Percentiles rank a stretch among this genome's conserved stretches.
Evolutionary conservation across 2,888 invertebrate species (phyloP).

Genomic region (Galerucella calmariensis): DNA sequence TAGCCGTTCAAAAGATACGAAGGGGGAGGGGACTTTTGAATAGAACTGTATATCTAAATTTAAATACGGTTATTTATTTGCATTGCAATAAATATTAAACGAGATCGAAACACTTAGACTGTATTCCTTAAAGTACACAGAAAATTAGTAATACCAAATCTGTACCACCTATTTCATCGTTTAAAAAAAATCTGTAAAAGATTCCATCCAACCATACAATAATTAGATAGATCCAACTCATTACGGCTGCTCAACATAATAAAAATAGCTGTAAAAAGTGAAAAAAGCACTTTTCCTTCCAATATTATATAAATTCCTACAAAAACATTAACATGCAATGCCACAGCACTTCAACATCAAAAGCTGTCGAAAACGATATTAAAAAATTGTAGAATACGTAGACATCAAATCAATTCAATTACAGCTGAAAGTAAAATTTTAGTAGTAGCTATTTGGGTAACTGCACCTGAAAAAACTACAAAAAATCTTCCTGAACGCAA

Average conservation of each 20-base stretch:
- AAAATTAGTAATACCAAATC: background rate
- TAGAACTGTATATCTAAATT: no score
- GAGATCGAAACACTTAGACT: no score
- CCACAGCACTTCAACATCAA: constrained; percentile 30
- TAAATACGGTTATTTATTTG: no score
- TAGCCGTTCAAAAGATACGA: no score
- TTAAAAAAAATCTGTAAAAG: no score
- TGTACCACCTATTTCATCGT: background rate
- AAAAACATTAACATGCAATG: constrained; percentile 28
- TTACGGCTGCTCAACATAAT: constrained; percentile 10
- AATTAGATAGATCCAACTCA: constrained; percentile 19
- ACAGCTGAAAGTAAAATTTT: constrained; percentile 32
- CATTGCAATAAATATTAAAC: no score
- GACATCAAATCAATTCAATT: constrained; percentile 27
- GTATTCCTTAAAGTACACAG: background rate
- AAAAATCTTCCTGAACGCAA: constrained; percentile 58
- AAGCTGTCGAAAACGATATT: constrained; percentile 19
- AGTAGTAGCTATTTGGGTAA: constrained; percentile 42
- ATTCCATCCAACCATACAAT: background rate
- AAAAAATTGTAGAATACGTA: constrained; percentile 1
- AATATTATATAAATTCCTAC: constrained; percentile 13
- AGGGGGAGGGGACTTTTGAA: no score
- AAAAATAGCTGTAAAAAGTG: constrained; percentile 28
- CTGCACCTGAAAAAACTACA: constrained; percentile 54
- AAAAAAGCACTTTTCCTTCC: constrained; percentile 28